Percentiles rank a stretch among this genome's conserved stretches.
phyloP scores from a whole-genome alignment of 2,113 vertebrate species.

The Hyla sarda region DNA sequence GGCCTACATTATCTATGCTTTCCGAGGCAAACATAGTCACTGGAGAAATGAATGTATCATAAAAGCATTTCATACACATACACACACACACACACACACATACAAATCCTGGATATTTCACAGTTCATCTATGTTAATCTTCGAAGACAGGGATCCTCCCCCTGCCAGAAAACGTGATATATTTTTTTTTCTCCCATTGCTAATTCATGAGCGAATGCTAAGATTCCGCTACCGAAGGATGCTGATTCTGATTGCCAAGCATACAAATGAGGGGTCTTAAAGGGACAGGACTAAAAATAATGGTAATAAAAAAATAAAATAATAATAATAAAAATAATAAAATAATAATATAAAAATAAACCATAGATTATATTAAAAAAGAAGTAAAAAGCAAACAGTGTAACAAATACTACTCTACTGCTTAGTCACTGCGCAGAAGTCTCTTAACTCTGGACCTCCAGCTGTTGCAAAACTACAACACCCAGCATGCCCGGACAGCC shows the following conservation, averaged over 20 bases:
- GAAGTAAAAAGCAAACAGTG: not conserved
- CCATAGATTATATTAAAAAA: not conserved
- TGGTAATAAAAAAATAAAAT: too few relatives aligned
- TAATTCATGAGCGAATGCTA: constrained; percentile 16
- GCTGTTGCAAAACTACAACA: too few relatives aligned
- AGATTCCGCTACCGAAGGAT: constrained; percentile 14
- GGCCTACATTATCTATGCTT: not conserved
- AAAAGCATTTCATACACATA: constrained; percentile 10
- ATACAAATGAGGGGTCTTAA: constrained; percentile 52
- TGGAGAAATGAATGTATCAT: not conserved
- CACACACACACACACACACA: too few relatives aligned
- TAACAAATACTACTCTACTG: not conserved
- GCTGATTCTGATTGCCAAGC: not conserved
- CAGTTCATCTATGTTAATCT: constrained; percentile 29
- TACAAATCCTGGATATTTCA: constrained; percentile 17
- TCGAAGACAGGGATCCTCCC: not conserved
- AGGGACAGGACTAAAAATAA: constrained; percentile 2
- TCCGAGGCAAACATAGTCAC: not conserved
- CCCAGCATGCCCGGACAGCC: too few relatives aligned
- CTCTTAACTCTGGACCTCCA: too few relatives aligned
- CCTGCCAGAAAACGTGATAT: constrained; percentile 20
- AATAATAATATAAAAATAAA: too few relatives aligned
- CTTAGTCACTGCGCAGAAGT: too few relatives aligned
- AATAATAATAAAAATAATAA: too few relatives aligned
- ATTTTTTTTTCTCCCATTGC: constrained; percentile 1